A percentile compares a stretch with the other conserved stretches of the same genome.
These are phyloP conservation scores for Tinamus major DNA, from an alignment of 2,797 vertebrate genomes.

Conservation along the genomic window DNA sequence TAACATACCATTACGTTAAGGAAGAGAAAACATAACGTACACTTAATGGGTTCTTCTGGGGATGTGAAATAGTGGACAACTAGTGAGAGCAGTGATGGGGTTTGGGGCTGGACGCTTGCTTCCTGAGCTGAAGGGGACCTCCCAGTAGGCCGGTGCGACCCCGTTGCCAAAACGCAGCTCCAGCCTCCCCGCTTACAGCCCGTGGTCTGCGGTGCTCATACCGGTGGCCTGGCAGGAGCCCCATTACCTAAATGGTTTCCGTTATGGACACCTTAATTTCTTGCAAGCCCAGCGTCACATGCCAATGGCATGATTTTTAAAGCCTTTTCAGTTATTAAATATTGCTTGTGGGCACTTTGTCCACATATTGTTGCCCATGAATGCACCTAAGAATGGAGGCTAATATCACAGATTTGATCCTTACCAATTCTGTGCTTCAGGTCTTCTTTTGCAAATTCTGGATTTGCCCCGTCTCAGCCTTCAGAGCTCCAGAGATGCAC, in stretches of 20 bases:
- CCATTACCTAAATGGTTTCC: not conserved
- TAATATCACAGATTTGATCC: not conserved
- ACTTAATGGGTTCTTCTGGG: not conserved
- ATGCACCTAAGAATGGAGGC: not conserved
- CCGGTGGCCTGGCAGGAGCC: not conserved
- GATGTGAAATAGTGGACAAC: not conserved
- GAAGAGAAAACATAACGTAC: not conserved
- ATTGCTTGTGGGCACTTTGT: fast-evolving
- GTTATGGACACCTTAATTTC: not conserved
- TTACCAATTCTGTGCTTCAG: not conserved
- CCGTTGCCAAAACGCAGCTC: not conserved
- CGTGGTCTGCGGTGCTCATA: not conserved
- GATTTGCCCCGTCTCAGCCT: not conserved
- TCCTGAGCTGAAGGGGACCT: not conserved
- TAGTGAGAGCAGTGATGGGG: not conserved
- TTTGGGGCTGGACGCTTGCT: fast-evolving
- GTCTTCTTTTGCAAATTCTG: not conserved
- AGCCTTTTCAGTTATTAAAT: not conserved
- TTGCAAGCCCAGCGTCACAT: not conserved
- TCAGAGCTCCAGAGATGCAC: not conserved
- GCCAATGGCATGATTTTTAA: not conserved
- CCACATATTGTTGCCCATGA: not conserved
- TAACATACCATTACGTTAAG: not conserved
- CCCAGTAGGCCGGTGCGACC: not conserved
- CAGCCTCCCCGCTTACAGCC: too few relatives aligned